Conservation (phyloP, 2,797 vertebrate species). For the Tinamus major region DNA sequence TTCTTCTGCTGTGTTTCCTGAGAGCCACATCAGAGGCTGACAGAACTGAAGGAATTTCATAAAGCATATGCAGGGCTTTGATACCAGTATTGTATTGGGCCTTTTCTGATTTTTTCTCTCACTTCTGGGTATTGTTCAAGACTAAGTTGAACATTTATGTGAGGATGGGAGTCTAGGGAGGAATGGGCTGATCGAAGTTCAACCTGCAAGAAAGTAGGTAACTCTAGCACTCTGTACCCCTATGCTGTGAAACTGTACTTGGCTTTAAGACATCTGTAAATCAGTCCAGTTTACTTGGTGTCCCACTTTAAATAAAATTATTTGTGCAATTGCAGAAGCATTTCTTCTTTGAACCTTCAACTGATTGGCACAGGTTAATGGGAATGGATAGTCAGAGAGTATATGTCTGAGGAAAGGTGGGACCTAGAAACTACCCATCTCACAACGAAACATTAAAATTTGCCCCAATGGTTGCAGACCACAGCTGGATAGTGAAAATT, state of each 20-base stretch:
- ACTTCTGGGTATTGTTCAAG: neutral
- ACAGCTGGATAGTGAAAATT: constrained; percentile 22
- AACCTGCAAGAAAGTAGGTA: neutral
- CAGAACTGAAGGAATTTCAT: neutral
- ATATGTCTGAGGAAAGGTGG: neutral
- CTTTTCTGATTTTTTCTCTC: neutral
- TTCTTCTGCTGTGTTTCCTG: neutral
- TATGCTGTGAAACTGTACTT: neutral
- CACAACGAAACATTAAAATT: neutral
- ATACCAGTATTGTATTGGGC: neutral
- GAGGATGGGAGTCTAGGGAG: neutral
- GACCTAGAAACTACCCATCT: neutral
- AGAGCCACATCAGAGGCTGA: neutral
- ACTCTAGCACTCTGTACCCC: neutral
- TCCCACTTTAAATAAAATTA: neutral
- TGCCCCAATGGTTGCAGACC: neutral
- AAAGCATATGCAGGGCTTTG: fast-evolving
- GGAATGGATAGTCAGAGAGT: neutral
- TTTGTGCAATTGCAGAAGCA: neutral
- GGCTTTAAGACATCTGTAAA: neutral
- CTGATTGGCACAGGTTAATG: neutral
- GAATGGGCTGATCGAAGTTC: neutral
- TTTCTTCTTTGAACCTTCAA: neutral
- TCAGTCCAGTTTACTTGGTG: neutral
- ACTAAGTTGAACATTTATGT: neutral